Base-by-base conservation (phyloP, 2,113 vertebrate genomes). In the Centrocercus urophasianus region DNA sequence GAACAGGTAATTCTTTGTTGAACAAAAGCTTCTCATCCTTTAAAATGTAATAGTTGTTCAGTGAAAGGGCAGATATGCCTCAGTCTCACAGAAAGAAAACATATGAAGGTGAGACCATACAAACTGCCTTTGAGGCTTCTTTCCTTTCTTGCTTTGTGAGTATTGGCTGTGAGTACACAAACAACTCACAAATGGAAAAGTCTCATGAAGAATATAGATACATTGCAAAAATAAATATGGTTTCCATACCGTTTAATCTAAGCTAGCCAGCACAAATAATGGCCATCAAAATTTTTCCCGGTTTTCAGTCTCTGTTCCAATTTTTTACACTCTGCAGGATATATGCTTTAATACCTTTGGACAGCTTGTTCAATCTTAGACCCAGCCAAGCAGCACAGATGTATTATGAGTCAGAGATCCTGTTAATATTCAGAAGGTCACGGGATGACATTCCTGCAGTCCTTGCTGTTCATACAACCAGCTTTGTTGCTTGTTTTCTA, bases 1-100 rank as follows among this genome's bases (percentile, higher is more conserved):
- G 98, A 90, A 95, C 98, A 97, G 99, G 99, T 99, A 98, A 95
- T 91, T 87, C 59, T 43, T 86, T 69, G 54, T 86, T 59, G 40
- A 17, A 90, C 69, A 71, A 54, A 89, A 72, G 19, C 21, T 61
- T 17, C 28, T 93, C 1, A 1, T 70, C 50, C n/a, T 24, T 79
- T 90, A 66, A 74, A 79, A 74, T 75, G 47, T 22, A 43, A 2
- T 72, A 50, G 8, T 66, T 7, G 25, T 56, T 65, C 25, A 27
- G 17, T 21, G 27, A 59, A 86, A 87, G 40, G 27, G 48, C 30
- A 40, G 64, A n/a, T 3, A 3, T n/a, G 28, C 6, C 36, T 71
- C 30, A 63, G 30, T 71, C 63, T 64, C 45, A 24, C 8, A 38
- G 50, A 89, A 75, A 54, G 45, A 77, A 40, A 67, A 16, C 16